Conservation (phyloP, 2,888 invertebrate genomes). For the Creontiades dilutus region DNA sequence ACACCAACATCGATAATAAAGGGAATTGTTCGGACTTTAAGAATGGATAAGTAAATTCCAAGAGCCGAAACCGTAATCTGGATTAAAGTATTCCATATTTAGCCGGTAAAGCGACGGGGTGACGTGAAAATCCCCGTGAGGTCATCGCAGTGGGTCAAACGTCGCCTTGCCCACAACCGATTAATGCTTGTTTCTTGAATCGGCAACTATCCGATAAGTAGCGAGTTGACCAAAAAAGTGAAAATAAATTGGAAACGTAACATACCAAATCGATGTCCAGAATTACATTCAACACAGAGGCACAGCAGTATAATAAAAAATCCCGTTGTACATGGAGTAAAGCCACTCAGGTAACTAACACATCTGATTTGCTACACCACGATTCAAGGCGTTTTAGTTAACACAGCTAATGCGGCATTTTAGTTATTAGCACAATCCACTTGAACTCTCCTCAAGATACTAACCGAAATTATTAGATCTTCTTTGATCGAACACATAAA, state of each 20-base stretch:
- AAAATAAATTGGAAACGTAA: constrained; percentile 4
- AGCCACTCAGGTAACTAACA: constrained; percentile 66
- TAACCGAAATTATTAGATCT: constrained; percentile 55
- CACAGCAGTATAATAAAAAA: constrained; percentile 53
- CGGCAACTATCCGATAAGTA: constrained; percentile 14
- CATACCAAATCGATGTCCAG: constrained; percentile 49
- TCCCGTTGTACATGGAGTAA: constrained; percentile 61
- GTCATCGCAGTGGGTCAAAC: constrained; percentile 75
- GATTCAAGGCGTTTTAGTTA: background rate
- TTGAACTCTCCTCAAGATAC: constrained; percentile 40
- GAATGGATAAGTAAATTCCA: background rate
- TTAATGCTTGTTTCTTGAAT: background rate
- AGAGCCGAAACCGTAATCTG: background rate
- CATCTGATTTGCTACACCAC: constrained; percentile 61
- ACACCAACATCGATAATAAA: no score
- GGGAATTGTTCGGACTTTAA: background rate
- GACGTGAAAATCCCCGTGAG: constrained; percentile 73
- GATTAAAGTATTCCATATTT: constrained; percentile 58
- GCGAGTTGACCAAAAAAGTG: background rate
- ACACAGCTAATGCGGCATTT: background rate
- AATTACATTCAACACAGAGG: background rate
- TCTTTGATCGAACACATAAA: constrained; percentile 61
- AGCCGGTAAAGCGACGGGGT: constrained; percentile 70
- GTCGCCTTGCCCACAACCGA: constrained; percentile 49
- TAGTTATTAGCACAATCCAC: constrained; percentile 3